These are phyloP conservation scores for Meta bourneti DNA, from an alignment of 2,888 invertebrate species.

Conservation along the genomic window DNA sequence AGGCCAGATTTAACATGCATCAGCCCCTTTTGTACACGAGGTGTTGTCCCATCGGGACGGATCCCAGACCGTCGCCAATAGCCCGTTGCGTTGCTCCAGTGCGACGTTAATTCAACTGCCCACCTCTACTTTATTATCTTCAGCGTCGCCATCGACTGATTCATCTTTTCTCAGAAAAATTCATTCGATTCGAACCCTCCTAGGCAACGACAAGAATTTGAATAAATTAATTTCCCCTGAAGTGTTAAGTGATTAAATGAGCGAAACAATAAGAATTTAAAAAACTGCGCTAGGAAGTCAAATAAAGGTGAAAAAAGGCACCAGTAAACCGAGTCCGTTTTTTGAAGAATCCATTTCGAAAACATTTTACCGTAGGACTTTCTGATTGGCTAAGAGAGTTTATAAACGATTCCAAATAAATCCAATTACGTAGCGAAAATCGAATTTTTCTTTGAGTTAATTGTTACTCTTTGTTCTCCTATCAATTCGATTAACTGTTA, in stretches of 20 bases:
- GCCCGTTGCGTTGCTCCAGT: too few species aligned
- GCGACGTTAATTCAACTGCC: too few species aligned
- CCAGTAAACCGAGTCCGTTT: not conserved
- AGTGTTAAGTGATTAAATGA: conserved; percentile 47
- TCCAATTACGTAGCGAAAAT: conserved; percentile 62
- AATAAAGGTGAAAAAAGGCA: conserved; percentile 17
- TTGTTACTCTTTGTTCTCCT: conserved; percentile 64
- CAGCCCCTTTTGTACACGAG: too few species aligned
- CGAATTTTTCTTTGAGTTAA: conserved; percentile 66
- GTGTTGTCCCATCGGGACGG: too few species aligned
- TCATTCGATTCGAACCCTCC: not conserved
- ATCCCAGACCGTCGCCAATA: too few species aligned
- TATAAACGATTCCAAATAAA: conserved; percentile 61
- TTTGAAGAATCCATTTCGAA: conserved; percentile 1
- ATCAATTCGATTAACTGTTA: conserved; percentile 64
- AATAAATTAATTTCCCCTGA: conserved; percentile 27
- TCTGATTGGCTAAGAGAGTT: conserved; percentile 18
- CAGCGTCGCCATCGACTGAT: not conserved
- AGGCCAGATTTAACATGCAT: too few species aligned
- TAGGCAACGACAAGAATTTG: conserved; percentile 17
- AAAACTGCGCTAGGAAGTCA: not conserved
- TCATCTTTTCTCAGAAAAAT: not conserved
- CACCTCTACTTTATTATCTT: not conserved
- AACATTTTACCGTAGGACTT: conserved; percentile 24
- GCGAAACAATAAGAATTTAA: not conserved